These are phyloP conservation scores for Microctenopoma lineatum DNA, from an alignment of 2,797 vertebrate species.

Conservation along the genomic window DNA sequence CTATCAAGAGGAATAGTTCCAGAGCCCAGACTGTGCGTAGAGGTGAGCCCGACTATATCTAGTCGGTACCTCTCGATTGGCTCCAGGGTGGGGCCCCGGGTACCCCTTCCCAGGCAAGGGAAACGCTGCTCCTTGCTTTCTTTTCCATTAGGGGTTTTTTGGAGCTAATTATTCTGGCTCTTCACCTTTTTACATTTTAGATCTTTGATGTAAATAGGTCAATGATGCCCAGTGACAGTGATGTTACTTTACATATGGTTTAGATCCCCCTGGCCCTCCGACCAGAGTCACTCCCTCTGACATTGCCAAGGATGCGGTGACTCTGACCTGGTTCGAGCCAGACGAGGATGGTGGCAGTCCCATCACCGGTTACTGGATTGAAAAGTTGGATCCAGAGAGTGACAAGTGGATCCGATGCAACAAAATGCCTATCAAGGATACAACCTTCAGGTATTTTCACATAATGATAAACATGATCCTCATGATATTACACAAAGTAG, in stretches of 20 bases:
- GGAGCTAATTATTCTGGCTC: too few relatives aligned
- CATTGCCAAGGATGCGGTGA: slow-evolving; percentile 93
- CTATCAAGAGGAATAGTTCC: too few relatives aligned
- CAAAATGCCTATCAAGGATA: slow-evolving; percentile 93
- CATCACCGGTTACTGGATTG: slow-evolving; percentile 98
- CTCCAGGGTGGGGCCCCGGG: too few relatives aligned
- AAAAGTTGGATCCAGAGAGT: slow-evolving; percentile 93
- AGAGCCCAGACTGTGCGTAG: too few relatives aligned
- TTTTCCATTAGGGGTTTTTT: too few relatives aligned
- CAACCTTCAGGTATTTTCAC: slow-evolving; percentile 88
- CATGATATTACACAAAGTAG: too few relatives aligned
- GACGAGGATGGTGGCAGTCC: slow-evolving; percentile 98
- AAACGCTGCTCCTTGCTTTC: too few relatives aligned
- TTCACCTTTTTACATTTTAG: not conserved
- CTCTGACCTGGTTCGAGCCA: slow-evolving; percentile 95
- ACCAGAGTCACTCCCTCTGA: slow-evolving; percentile 91
- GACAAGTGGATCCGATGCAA: slow-evolving; percentile 98
- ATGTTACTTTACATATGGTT: not conserved
- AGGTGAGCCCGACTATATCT: too few relatives aligned
- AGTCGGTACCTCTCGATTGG: too few relatives aligned
- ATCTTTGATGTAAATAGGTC: not conserved
- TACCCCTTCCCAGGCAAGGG: too few relatives aligned
- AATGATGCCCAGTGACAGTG: not conserved
- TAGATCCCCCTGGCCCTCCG: slow-evolving; percentile 94
- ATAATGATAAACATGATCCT: not conserved